These are phyloP conservation scores for Alentia gelatinosa DNA, from an alignment of 2,888 invertebrate species.

Conservation along the genomic window DNA sequence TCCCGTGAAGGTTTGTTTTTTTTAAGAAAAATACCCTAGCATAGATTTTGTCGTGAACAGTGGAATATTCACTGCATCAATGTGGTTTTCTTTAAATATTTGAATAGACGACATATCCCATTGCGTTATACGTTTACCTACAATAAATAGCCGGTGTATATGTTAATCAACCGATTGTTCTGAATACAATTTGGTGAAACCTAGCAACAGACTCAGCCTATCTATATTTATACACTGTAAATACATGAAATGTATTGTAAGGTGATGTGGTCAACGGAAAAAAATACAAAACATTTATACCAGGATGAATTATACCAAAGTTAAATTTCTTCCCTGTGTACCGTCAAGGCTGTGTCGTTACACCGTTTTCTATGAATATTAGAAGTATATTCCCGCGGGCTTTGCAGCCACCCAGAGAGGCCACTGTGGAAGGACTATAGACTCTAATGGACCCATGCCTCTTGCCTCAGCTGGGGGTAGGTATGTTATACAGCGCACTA, in stretches of 20 bases:
- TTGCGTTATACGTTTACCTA: neutral
- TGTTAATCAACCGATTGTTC: neutral
- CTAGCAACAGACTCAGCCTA: neutral
- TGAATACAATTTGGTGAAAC: neutral
- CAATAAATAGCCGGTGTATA: neutral
- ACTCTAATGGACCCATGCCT: neutral
- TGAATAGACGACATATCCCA: neutral
- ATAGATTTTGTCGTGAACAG: neutral
- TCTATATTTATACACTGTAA: slow-evolving; percentile 38
- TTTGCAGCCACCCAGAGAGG: neutral
- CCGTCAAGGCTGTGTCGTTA: neutral
- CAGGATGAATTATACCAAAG: neutral
- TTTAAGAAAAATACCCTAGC: neutral
- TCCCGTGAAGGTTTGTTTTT: neutral
- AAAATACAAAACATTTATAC: neutral
- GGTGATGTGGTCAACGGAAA: neutral
- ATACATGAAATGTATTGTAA: slow-evolving; percentile 30
- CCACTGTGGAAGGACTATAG: neutral
- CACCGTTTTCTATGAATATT: too few relatives aligned
- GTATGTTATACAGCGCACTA: neutral
- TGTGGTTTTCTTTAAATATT: neutral
- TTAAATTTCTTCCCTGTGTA: neutral
- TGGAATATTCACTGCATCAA: neutral
- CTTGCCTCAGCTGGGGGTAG: neutral
- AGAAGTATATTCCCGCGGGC: neutral